Evolutionary conservation across 2,888 invertebrate species (phyloP).

Genomic region (Folsomia candida): DNA sequence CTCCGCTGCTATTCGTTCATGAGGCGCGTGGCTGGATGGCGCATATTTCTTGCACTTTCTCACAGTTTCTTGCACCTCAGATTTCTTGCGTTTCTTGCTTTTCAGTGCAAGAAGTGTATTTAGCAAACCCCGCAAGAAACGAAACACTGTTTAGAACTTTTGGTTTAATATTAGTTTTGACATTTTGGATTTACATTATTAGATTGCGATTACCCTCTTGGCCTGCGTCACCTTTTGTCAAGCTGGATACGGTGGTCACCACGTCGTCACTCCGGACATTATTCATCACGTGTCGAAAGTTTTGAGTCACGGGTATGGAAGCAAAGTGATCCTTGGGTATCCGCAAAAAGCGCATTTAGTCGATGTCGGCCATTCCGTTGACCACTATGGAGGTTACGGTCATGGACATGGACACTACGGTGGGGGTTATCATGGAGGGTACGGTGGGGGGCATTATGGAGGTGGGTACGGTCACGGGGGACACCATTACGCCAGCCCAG

Average conservation of each 20-base stretch:
- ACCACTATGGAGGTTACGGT: neutral
- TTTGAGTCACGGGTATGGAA: conserved; percentile 26
- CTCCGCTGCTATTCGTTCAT: too few species aligned
- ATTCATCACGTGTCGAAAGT: conserved; percentile 27
- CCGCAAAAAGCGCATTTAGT: conserved; percentile 34
- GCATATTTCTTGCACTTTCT: too few species aligned
- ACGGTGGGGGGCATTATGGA: neutral
- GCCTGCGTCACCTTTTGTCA: neutral
- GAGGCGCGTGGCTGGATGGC: too few species aligned
- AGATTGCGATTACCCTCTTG: neutral
- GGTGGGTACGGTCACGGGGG: neutral
- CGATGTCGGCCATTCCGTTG: conserved; percentile 4
- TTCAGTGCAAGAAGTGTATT: too few species aligned
- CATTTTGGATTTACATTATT: neutral
- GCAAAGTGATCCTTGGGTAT: conserved; percentile 26
- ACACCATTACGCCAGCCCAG: neutral
- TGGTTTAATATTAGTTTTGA: neutral
- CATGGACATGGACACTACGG: conserved; percentile 6
- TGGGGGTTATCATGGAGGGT: neutral
- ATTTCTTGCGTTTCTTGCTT: too few species aligned
- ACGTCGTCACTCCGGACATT: conserved; percentile 26
- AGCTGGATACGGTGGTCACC: neutral
- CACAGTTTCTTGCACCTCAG: too few species aligned
- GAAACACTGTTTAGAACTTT: too few species aligned
- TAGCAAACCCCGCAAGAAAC: too few species aligned